Evolutionary conservation across 2,113 vertebrate genomes (phyloP).

Genomic region (Syngnathoides biaculeatus): DNA sequence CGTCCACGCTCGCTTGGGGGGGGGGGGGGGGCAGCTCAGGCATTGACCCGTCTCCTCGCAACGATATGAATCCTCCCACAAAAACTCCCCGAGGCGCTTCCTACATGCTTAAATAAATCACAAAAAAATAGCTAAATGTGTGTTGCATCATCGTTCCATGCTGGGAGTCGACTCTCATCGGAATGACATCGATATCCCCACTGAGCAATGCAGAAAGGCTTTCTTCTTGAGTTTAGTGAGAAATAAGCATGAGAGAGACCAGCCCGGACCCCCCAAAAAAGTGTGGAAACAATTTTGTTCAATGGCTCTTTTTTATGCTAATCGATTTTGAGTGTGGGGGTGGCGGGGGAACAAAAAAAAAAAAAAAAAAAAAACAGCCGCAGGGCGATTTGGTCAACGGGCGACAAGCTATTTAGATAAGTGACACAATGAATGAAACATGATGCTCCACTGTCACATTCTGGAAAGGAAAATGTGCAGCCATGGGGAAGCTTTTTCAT

Average conservation of each 20-base stretch:
- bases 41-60: slow-evolving; percentile 18
- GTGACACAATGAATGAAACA: slow-evolving; percentile 24
- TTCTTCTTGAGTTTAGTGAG: slow-evolving; percentile 49
- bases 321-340: slow-evolving; percentile 17
- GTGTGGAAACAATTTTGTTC: neutral
- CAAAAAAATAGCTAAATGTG: slow-evolving; percentile 32
- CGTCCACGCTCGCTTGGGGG: slow-evolving; percentile 3
- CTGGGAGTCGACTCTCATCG: slow-evolving; percentile 8
- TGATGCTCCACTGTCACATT: neutral
- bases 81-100: slow-evolving; percentile 24
- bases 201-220: slow-evolving; percentile 39
- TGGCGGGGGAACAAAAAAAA: too few relatives aligned
- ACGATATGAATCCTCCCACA: slow-evolving; percentile 37
- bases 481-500: neutral
- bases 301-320: slow-evolving; percentile 5
- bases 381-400: slow-evolving; percentile 22
- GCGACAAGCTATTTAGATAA: slow-evolving; percentile 21
- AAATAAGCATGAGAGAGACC: slow-evolving; percentile 27
- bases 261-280: neutral
- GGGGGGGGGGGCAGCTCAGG: slow-evolving; percentile 31
- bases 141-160: slow-evolving; percentile 31
- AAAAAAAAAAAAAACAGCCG: slow-evolving; percentile 15
- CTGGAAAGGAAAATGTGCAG: slow-evolving; percentile 1
- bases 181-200: slow-evolving; percentile 53
- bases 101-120: slow-evolving; percentile 39